Base-by-base conservation (phyloP, 2,797 vertebrate genomes). In the Pteronotus mesoamericanus region DNA sequence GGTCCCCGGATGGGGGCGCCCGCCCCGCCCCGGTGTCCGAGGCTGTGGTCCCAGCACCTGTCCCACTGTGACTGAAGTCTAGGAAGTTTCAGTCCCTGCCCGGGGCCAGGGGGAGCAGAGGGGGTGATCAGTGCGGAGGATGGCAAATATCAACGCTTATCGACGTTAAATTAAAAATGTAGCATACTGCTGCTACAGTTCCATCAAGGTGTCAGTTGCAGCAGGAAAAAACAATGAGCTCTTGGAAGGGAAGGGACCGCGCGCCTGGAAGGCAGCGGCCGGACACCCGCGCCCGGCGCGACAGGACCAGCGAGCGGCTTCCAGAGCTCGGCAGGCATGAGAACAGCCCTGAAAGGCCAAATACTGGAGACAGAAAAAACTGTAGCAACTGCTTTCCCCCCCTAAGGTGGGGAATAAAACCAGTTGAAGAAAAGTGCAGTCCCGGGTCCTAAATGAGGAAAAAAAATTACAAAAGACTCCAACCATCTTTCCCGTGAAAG, bases 401-500 rank as follows among this genome's bases (percentile, higher is more conserved):
- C 22, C 61, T n/a, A 61, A 39, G 85, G 51, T 48, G 93, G 91
- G 97, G 96, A 92, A 61, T 44, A 91, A 93, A 95, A 72, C 11
- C 84, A 97, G 92, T 48, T 92, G 90, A 95, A 85, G 59, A 95
- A 85, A 95, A 78, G 32, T n/a, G 53, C 61, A 88, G 64, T 0
- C 0, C 0, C 1, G 85, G 94, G 92, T 68, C 72, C 44, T 61
- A 96, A 97, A 0, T 5, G 29, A 94, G 72, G 42, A 85, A n/a
- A 44, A 15, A 18, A 46, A 29, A n/a, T 0, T n/a, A 55, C 7
- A 37, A 39, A 46, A 68, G 59, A n/a, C 66, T 55, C 16, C 75
- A 87, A 68, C 64, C n/a, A 57, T 96, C 84, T 86, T 96, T 79
- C 15, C 90, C 78, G 85, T 34, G 68, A 83, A 89, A 53, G 84